Conservation (phyloP, 2,888 invertebrate species). For the Diaphora mendica region DNA sequence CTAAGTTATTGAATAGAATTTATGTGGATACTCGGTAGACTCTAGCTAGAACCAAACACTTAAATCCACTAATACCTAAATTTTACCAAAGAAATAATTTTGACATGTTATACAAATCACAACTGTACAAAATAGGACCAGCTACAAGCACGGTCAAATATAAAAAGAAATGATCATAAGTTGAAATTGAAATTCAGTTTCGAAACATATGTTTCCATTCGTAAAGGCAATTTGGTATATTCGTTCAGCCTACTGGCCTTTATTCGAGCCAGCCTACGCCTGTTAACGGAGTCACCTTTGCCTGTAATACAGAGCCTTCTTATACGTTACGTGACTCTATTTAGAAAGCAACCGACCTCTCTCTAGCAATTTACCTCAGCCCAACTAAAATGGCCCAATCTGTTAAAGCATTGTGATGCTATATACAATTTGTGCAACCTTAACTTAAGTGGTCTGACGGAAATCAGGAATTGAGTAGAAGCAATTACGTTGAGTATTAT, state of each 20-base stretch:
- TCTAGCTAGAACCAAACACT: background rate
- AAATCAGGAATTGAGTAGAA: constrained; percentile 47
- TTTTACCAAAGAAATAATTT: background rate
- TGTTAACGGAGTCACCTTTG: constrained; percentile 64
- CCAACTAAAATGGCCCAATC: constrained; percentile 70
- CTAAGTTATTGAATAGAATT: background rate
- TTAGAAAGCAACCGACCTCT: constrained; percentile 71
- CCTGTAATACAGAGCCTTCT: constrained; percentile 68
- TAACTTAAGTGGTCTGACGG: constrained; percentile 53
- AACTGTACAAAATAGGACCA: constrained; percentile 11
- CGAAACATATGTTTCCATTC: constrained; percentile 50
- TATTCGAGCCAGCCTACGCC: constrained; percentile 56
- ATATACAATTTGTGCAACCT: constrained; percentile 63
- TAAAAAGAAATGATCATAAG: constrained; percentile 40
- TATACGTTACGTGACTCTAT: constrained; percentile 82
- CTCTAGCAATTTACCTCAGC: constrained; percentile 73
- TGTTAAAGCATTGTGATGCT: constrained; percentile 67
- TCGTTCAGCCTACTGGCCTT: constrained; percentile 55
- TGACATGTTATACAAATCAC: background rate
- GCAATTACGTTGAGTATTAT: constrained; percentile 53
- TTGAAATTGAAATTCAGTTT: constrained; percentile 56
- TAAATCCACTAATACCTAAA: background rate
- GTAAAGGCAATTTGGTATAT: constrained; percentile 58
- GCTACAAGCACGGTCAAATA: constrained; percentile 26
- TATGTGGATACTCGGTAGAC: background rate